A percentile compares a stretch with the other conserved stretches of the same genome.
phyloP scores from a whole-genome alignment of 1,140 invertebrate species.

The Drosophila punjabiensis region DNA sequence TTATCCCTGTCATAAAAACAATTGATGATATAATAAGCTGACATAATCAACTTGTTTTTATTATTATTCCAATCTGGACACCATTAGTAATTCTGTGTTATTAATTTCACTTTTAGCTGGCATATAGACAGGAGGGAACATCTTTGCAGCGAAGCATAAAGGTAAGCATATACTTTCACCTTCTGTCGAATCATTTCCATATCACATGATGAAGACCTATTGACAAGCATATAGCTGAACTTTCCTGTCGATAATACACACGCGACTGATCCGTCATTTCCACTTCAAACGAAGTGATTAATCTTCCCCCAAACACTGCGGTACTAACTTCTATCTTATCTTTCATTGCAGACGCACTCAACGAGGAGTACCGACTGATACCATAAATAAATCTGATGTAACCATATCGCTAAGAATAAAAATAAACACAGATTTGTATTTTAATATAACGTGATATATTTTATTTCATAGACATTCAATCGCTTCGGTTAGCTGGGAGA shows the following conservation, averaged over 20 bases:
- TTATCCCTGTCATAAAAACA: constrained; percentile 81
- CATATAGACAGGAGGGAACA: background rate
- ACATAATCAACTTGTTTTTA: constrained; percentile 4
- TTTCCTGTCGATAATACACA: constrained; percentile 36
- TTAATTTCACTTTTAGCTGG: background rate
- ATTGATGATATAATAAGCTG: constrained; percentile 70
- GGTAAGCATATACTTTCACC: background rate
- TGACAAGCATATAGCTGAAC: constrained; percentile 61
- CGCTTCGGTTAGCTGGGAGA: constrained; percentile 41
- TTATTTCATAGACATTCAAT: constrained; percentile 81
- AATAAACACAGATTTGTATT: constrained; percentile 24
- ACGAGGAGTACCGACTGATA: background rate
- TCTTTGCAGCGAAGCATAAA: background rate
- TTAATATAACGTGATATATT: constrained; percentile 80
- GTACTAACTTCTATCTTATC: constrained; percentile 17
- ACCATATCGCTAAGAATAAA: constrained; percentile 36
- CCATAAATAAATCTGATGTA: constrained; percentile 21
- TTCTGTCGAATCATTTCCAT: background rate
- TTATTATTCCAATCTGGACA: background rate
- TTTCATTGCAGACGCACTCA: constrained; percentile 17
- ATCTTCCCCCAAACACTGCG: background rate
- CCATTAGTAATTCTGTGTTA: background rate
- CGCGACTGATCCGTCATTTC: constrained; percentile 34
- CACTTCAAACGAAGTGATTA: constrained; percentile 5
- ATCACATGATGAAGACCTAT: constrained; percentile 35